Percentiles rank a stretch among this genome's conserved stretches.
Evolutionary conservation across 2,113 vertebrate species (phyloP).

Genomic region (Rhea americana): DNA sequence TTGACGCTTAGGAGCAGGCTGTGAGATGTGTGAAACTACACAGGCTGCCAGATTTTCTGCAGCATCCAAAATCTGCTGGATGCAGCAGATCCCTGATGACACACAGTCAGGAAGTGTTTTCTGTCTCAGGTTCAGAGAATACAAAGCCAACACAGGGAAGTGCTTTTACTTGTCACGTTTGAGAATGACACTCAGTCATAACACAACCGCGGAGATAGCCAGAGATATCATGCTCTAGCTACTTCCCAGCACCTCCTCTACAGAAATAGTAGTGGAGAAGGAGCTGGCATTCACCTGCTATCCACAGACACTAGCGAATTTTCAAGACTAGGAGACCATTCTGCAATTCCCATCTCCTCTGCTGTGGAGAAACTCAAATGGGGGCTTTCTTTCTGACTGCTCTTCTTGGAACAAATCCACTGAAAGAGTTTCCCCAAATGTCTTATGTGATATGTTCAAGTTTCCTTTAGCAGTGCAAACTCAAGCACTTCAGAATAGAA

Average conservation of each 20-base stretch:
- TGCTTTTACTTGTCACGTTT: constrained; percentile 15
- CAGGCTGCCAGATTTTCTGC: constrained; percentile 28
- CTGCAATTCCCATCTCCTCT: not conserved
- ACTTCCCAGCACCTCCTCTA: not conserved
- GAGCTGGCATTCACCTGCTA: not conserved
- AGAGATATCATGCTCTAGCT: constrained; percentile 11
- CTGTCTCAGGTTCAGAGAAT: constrained; percentile 18
- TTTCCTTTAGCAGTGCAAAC: not conserved
- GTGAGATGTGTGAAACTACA: constrained; percentile 20
- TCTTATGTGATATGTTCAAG: not conserved
- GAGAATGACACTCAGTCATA: constrained; percentile 11
- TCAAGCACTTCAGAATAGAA: not conserved
- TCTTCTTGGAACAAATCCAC: not conserved
- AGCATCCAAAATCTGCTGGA: constrained; percentile 1
- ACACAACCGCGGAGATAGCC: constrained; percentile 19
- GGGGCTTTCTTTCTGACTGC: not conserved
- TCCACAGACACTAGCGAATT: not conserved
- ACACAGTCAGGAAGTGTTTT: constrained; percentile 37
- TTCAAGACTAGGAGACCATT: not conserved
- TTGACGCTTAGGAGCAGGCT: not conserved
- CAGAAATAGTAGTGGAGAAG: not conserved
- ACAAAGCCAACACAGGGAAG: constrained; percentile 18
- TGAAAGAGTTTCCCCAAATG: not conserved
- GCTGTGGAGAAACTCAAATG: not conserved
- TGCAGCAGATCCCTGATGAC: constrained; percentile 3